Evolutionary conservation across 92 coral and sea anemone species (phyloP).

Genomic region (Epizoanthus rinbou): DNA sequence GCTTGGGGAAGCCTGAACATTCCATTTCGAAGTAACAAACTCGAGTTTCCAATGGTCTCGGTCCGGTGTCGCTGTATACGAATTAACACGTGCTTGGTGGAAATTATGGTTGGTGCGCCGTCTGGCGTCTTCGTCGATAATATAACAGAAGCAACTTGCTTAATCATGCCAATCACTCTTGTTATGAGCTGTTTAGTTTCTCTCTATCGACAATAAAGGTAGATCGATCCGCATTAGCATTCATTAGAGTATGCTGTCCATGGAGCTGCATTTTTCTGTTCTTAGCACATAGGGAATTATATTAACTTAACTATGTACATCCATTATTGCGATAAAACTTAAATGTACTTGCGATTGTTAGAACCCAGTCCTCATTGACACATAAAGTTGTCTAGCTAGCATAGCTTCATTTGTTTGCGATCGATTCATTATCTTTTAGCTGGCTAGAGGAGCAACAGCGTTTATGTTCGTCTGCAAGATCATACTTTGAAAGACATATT

Average conservation of each 20-base stretch:
- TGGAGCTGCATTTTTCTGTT: no score
- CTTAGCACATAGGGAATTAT: no score
- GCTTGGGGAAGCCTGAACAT: constrained; percentile 25
- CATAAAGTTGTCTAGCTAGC: no score
- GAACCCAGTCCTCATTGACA: no score
- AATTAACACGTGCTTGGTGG: constrained; percentile 32
- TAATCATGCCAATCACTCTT: constrained; percentile 34
- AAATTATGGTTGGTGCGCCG: constrained; percentile 12
- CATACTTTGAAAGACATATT: no score
- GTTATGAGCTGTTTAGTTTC: constrained; percentile 21
- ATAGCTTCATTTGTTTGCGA: no score
- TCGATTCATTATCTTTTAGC: no score
- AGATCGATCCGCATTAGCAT: neutral
- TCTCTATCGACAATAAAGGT: neutral
- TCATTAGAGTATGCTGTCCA: neutral
- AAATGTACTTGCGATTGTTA: no score
- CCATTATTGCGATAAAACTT: no score
- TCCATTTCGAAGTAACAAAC: constrained; percentile 36
- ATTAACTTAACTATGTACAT: no score
- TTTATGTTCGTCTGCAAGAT: no score
- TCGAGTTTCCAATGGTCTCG: constrained; percentile 23
- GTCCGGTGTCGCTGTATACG: constrained; percentile 36
- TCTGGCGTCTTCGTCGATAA: constrained; percentile 30
- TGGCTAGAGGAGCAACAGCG: no score
- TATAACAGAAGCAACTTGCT: constrained; percentile 24